Conservation (phyloP, 64 coral and sea anemone genomes). For the Montipora sp. region DNA sequence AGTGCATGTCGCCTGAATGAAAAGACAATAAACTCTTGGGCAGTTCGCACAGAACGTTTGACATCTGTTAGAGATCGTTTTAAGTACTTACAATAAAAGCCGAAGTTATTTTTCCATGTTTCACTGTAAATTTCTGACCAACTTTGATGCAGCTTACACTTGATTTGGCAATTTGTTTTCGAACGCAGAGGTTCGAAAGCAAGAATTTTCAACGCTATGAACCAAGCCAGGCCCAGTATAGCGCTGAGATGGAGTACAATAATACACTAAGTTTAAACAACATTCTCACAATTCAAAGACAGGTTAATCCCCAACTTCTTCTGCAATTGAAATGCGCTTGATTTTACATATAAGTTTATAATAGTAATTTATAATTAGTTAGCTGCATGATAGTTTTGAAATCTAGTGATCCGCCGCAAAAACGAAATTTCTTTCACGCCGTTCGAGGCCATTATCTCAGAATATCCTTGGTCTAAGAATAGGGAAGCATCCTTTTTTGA, state of each 20-base stretch:
- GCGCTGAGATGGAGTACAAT: no score
- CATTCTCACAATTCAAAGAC: constrained; percentile 16
- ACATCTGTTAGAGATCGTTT: neutral
- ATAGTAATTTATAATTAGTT: constrained; percentile 1
- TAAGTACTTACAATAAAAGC: neutral
- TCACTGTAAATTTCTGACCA: neutral
- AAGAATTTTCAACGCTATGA: no score
- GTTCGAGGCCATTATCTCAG: no score
- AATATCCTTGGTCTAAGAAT: constrained; percentile 21
- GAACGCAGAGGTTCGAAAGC: neutral
- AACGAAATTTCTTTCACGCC: neutral
- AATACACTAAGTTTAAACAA: constrained; percentile 9
- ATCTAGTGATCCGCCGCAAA: neutral
- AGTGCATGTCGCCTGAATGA: no score
- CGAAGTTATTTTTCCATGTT: neutral
- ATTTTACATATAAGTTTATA: constrained; percentile 45
- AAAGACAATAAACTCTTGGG: no score
- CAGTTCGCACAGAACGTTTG: neutral
- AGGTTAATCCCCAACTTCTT: constrained; percentile 24
- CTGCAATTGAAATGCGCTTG: constrained; percentile 33
- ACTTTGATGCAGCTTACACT: neutral
- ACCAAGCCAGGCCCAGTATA: no score
- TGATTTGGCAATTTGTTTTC: neutral
- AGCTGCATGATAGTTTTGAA: constrained; percentile 3
- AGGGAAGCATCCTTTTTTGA: no score